Conservation (phyloP, 2,797 vertebrate genomes). For the Sebastolobus altivelis region DNA sequence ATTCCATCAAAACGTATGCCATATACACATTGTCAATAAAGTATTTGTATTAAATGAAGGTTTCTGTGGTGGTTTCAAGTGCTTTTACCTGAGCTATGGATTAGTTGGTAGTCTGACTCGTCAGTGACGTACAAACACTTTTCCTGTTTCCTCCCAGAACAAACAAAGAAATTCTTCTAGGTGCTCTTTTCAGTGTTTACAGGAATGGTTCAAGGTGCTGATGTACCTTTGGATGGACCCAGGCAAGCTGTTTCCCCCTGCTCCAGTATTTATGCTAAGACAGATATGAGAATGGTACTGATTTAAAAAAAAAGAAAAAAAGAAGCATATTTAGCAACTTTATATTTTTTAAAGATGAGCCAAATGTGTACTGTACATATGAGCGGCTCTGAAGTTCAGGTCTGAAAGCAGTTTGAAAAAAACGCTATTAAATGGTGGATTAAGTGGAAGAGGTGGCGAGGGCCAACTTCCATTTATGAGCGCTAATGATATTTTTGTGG, state of each 20-base stretch:
- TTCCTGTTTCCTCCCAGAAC: not conserved
- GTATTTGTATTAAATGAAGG: slow-evolving; percentile 90
- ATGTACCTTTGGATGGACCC: not conserved
- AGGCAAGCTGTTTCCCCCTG: not conserved
- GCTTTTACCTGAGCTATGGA: slow-evolving; percentile 9
- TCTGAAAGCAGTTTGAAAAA: not conserved
- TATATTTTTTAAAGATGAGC: not conserved
- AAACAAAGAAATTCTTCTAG: not conserved
- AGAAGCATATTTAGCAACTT: not conserved
- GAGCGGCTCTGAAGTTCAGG: not conserved
- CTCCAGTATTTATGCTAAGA: not conserved
- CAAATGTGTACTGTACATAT: not conserved
- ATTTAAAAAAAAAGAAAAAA: not conserved
- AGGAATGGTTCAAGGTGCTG: not conserved
- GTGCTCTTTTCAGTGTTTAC: not conserved
- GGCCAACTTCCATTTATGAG: not conserved
- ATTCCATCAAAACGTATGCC: slow-evolving; percentile 87
- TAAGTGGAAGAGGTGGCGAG: not conserved
- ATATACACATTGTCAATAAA: slow-evolving; percentile 98
- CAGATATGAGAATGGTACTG: not conserved
- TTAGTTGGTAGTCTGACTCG: not conserved
- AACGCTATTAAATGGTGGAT: not conserved
- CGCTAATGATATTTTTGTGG: not conserved
- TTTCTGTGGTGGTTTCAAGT: slow-evolving; percentile 38
- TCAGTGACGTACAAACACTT: not conserved